A percentile compares a stretch with the other conserved stretches of the same genome.
These are phyloP conservation scores for Chelonia mydas DNA, from an alignment of 2,797 vertebrate species.

Conservation along the genomic window DNA sequence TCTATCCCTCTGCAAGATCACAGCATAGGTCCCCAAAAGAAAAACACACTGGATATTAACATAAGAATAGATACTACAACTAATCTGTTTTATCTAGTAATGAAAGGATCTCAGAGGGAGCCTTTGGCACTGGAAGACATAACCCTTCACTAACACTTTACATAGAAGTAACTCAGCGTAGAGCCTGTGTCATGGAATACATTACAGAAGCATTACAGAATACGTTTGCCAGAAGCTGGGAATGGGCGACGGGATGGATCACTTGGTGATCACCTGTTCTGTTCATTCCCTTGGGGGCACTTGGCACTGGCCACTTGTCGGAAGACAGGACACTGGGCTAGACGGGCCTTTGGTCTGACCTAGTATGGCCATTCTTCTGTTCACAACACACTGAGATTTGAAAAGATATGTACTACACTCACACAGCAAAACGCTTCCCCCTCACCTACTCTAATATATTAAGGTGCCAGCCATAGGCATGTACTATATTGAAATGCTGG, in stretches of 20 bases:
- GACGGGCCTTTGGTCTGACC: no score
- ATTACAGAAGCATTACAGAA: no score
- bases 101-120: background rate
- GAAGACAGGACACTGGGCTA: no score
- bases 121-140: background rate
- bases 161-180: no score
- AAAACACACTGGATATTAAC: background rate
- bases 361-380: no score
- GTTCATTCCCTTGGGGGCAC: no score
- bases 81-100: background rate
- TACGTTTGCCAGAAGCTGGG: no score
- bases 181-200: no score
- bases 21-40: background rate
- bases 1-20: rapidly evolving
- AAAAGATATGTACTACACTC: rapidly evolving
- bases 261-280: no score
- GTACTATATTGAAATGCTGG: background rate
- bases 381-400: background rate
- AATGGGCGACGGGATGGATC: no score
- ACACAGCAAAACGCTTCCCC: background rate
- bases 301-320: no score
- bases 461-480: rapidly evolving
- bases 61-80: background rate
- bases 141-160: no score
- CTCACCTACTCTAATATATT: rapidly evolving